Percentiles rank a stretch among this genome's conserved stretches.
Conservation (phyloP, 2,113 vertebrate species). For the Bos taurus region DNA sequence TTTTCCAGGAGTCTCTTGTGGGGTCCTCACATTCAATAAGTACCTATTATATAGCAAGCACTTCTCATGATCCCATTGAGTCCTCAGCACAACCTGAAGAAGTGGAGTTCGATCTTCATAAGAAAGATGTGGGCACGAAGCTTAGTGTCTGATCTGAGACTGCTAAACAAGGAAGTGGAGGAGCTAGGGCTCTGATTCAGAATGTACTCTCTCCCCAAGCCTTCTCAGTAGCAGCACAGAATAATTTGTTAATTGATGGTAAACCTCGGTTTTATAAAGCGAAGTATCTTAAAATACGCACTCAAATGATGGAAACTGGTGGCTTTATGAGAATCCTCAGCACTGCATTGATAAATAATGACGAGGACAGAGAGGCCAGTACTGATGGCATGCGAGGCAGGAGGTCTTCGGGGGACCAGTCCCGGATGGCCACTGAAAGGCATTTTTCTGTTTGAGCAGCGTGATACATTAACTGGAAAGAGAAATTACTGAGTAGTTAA, state of each 20-base stretch:
- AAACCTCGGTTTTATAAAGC: constrained; percentile 2
- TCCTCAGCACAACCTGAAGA: background rate
- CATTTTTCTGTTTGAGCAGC: background rate
- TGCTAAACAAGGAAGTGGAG: background rate
- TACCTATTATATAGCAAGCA: background rate
- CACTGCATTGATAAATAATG: background rate
- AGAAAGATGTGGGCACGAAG: background rate
- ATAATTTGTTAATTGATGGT: background rate
- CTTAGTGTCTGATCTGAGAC: background rate
- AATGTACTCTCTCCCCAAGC: background rate
- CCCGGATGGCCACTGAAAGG: background rate
- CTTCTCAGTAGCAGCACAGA: background rate
- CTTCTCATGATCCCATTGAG: background rate
- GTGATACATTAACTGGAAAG: background rate
- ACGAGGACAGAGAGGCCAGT: background rate
- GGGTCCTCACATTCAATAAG: background rate
- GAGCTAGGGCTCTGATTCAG: background rate
- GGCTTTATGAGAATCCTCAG: background rate
- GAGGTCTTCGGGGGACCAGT: background rate
- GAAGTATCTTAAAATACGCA: background rate
- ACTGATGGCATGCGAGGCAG: background rate
- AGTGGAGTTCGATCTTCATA: background rate
- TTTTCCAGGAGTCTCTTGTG: background rate
- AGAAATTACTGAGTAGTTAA: background rate
- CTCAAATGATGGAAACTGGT: background rate